Evolutionary conservation across 2,888 invertebrate genomes (phyloP), one percentile per base, ranked within the genome.

Genomic region (Cephus sareptanus): DNA sequence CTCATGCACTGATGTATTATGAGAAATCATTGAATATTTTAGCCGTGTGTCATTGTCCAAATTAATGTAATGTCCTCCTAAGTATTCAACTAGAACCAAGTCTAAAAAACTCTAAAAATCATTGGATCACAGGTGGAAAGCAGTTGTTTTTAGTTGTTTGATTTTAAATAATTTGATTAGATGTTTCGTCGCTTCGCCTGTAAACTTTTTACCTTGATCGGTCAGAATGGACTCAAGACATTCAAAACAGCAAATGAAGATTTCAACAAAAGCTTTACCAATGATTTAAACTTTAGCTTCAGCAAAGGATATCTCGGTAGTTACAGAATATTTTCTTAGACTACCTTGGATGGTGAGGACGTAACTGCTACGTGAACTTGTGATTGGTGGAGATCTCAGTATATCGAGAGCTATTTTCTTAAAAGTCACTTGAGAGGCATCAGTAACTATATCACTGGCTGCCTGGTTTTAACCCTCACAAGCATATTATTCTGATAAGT

Each of bases 331-430:
- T 37, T 78, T 76, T 15, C 70, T 80, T 11, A 75, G 76, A 3
- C 75, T 33, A 13, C 77, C 79, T 11, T 76, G 77, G 11, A 79
- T 70, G 33, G 79, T 76, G 9, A 79, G 13, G 0, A 77, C 73
- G 31, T 77, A 80, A 13, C 71, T 74, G 31, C 84, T 81, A n/a
- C 80, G 82, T 33, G 34, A 40, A 11, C 69, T 30, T 23, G 79
- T 80, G 34, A 35, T 23, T 0, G 75, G 77, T n/a, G 81, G 37
- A 0, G 82, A 82, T 11, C 83, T 83, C 3, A 83, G 80, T 12
- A 81, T 79, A 35, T 85, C 81, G 0, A 82, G 23, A 0, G 77
- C 69, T 2, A 78, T 31, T 71, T 80, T 78, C 11, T 80, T 78
- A 69, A 80, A 78, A 1, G 74, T 56, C 37, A 13, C 31, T 6